Evolutionary conservation across 2,113 vertebrate species (phyloP), one percentile per base, ranked within the genome.

Genomic region (Pelmatolapia mariae): DNA sequence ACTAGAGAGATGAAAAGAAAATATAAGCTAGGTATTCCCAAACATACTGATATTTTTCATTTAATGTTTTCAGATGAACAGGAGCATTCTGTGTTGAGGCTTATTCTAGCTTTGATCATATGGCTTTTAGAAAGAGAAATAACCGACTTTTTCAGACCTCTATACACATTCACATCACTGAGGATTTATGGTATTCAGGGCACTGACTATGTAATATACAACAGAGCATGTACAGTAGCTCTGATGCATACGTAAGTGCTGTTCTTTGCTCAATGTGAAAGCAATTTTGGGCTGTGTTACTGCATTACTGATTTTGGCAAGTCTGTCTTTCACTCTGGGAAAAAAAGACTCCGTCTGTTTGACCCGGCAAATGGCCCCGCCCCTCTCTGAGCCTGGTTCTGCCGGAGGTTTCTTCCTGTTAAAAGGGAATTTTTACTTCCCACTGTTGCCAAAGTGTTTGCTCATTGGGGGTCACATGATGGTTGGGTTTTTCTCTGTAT

Each of bases 371-470:
- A 22, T 53, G 52, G 52, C 52, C 9, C 50, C 52, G 1, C 52
- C 52, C 52, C n/a, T 12, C n/a, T 5, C 10, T 22, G 52, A 54
- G 5, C 52, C 52, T 54, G 52, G 52, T 2, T 54, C 52, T 54
- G 52, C 0, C 0, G 1, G 52, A 22, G 10, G n/a, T 54, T 54
- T 54, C 52, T 54, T 54, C 52, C 10, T 54, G 53, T 54, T 54
- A 54, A 54, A 54, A 54, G n/a, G n/a, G 10, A 54, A n/a, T 54
- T 54, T 54, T 54, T 12, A n/a, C 53, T 54, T 54, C n/a, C 53
- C 53, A 7, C 53, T 54, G 53, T 24, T 2, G 1, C 3, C n/a
- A 54, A 53, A 54, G 53, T 54, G n/a, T n/a, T 11, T 54, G n/a
- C 3, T 24, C 10, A 56, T 24, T n/a, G 22, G 53, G 22, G 53